phyloP scores from a whole-genome alignment of 1,140 invertebrate genomes.

The Hylyphantes graminicola region DNA sequence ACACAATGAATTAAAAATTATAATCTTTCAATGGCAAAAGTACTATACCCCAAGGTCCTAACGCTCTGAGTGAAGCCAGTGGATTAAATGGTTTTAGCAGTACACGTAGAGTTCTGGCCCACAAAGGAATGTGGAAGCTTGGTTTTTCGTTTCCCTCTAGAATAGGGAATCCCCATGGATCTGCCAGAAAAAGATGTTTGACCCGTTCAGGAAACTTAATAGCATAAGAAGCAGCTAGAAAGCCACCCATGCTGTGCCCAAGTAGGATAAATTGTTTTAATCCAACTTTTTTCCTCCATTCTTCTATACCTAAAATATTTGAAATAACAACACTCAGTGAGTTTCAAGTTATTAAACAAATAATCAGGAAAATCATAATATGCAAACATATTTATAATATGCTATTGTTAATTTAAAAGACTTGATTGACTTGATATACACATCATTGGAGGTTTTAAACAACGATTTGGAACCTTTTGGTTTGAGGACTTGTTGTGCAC shows the following conservation, averaged over 20 bases:
- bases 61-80: constrained; percentile 85
- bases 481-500: no score
- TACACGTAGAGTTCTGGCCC: constrained; percentile 78
- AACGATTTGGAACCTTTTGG: no score
- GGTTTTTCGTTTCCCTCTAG: constrained; percentile 74
- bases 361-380: no score
- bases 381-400: no score
- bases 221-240: constrained; percentile 91
- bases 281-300: constrained; percentile 91
- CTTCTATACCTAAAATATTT: constrained; percentile 80
- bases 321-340: neutral
- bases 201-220: constrained; percentile 85
- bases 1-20: neutral
- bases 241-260: constrained; percentile 96
- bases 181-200: constrained; percentile 90
- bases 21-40: neutral
- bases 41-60: constrained; percentile 84
- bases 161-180: constrained; percentile 97
- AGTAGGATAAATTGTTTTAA: constrained; percentile 89
- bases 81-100: constrained; percentile 89
- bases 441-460: no score
- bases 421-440: no score
- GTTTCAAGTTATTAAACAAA: no score
- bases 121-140: constrained; percentile 77
- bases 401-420: no score